Evolutionary conservation across 1,140 invertebrate species (phyloP), one percentile per base, ranked within the genome.

Genomic region (Agraylea sexmaculata): DNA sequence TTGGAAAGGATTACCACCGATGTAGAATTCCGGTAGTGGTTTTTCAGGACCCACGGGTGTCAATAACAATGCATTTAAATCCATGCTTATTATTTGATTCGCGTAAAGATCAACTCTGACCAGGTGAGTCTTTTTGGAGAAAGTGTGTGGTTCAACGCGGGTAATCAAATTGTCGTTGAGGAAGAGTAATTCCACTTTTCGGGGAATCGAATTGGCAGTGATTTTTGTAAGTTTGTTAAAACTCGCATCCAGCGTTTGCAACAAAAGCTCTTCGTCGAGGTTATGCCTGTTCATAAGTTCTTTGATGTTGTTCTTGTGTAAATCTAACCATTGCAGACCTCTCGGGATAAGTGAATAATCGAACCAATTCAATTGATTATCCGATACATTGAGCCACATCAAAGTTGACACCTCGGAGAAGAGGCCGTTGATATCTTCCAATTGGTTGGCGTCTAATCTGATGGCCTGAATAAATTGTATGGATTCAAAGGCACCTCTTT

Each of bases 311-410:
- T 94, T 94, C 54, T 81, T 80, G 60, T 91, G 87, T 51, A 94
- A 69, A 62, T 93, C 88, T 28, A 94, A 63, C 86, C 87, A 91
- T 51, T 87, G 80, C 40, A 93, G 67, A 44, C 77, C 79, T 30
- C 64, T 57, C 0, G 90, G 88, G 32, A 93, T 75, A 38, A 89
- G 69, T 11, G 80, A 75, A 59, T 91, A 93, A 62, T 93, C 88
- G 65, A 94, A 93, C 76, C 81, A 81, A 51, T 85, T 74, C 49
- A 94, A 68, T 52, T 80, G 77, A 68, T 94, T 94, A 64, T 88
- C 85, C 17, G 86, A 90, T 41, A 92, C 80, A 65, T 93, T 94
- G 17, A 94, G 63, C 86, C 86, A 90, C 47, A 87, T 64, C 30
- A 94, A 64, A 49, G 78, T 80, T 1, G 80, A 74, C 52, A 90